Evolutionary conservation across 2,797 vertebrate genomes (phyloP).

Genomic region (Staurois parvus): DNA sequence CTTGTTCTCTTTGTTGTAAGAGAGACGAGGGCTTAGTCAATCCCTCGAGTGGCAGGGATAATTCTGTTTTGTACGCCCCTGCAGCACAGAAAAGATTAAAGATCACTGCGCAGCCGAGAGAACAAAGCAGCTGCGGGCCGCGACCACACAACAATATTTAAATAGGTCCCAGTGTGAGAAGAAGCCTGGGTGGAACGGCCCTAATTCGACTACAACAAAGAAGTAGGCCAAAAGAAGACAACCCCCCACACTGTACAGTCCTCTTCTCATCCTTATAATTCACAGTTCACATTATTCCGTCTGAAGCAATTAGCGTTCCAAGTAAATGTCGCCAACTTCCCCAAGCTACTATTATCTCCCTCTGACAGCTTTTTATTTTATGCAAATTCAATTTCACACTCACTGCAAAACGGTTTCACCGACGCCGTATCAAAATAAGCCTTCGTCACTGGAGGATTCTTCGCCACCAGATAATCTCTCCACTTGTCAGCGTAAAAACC

Average conservation of each 20-base stretch:
- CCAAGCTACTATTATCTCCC: constrained; percentile 42
- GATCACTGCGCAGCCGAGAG: constrained; percentile 41
- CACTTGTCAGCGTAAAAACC: constrained; percentile 76
- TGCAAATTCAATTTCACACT: constrained; percentile 68
- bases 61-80: constrained; percentile 38
- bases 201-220: constrained; percentile 33
- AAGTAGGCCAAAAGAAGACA: constrained; percentile 47
- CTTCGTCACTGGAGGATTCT: constrained; percentile 63
- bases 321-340: constrained; percentile 51
- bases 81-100: constrained; percentile 54
- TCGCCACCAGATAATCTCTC: constrained; percentile 67
- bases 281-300: constrained; percentile 34
- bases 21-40: constrained; percentile 10
- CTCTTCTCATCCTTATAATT: constrained; percentile 35
- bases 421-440: constrained; percentile 76
- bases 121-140: constrained; percentile 41
- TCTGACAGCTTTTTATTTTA: constrained; percentile 53
- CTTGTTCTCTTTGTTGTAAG: constrained; percentile 43
- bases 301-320: constrained; percentile 45
- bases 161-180: constrained; percentile 52
- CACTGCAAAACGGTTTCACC: constrained; percentile 77
- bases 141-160: constrained; percentile 53
- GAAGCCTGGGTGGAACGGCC: constrained; percentile 49
- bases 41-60: constrained; percentile 24
- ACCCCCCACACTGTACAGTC: constrained; percentile 10